Evolutionary conservation across 2,888 invertebrate genomes (phyloP).

Genomic region (Spicauda simplicius): DNA sequence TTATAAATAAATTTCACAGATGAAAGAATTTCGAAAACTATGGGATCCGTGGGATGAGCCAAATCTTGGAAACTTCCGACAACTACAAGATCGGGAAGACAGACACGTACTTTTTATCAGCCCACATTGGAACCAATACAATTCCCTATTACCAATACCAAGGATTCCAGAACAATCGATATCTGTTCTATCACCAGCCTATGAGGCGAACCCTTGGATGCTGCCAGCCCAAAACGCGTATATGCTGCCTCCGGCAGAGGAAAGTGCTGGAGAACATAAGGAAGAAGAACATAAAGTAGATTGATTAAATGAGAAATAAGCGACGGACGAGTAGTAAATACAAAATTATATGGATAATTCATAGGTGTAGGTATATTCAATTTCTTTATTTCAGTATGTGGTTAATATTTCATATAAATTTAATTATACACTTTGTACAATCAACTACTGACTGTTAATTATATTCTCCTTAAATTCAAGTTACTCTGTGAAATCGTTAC

Average conservation of each 20-base stretch:
- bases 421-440: too few relatives aligned
- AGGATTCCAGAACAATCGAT: slow-evolving; percentile 66
- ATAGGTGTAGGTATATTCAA: too few relatives aligned
- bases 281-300: background rate
- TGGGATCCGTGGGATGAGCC: slow-evolving; percentile 80
- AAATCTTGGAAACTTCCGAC: slow-evolving; percentile 81
- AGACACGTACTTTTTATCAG: slow-evolving; percentile 82
- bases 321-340: background rate
- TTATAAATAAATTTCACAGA: slow-evolving; percentile 58
- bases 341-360: too few relatives aligned
- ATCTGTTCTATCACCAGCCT: slow-evolving; percentile 64
- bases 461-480: too few relatives aligned
- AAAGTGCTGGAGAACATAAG: slow-evolving; percentile 37
- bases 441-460: too few relatives aligned
- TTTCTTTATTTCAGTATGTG: too few relatives aligned
- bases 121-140: slow-evolving; percentile 79
- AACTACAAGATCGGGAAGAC: slow-evolving; percentile 68
- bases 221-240: slow-evolving; percentile 67
- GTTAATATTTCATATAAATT: too few relatives aligned
- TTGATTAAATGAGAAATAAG: background rate
- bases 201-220: slow-evolving; percentile 61
- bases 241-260: slow-evolving; percentile 52
- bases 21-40: slow-evolving; percentile 82
- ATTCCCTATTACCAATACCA: slow-evolving; percentile 76
- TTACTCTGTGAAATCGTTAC: too few relatives aligned